These are phyloP conservation scores for Lepus townsendii DNA, from an alignment of 2,797 vertebrate genomes.

Conservation along the genomic window DNA sequence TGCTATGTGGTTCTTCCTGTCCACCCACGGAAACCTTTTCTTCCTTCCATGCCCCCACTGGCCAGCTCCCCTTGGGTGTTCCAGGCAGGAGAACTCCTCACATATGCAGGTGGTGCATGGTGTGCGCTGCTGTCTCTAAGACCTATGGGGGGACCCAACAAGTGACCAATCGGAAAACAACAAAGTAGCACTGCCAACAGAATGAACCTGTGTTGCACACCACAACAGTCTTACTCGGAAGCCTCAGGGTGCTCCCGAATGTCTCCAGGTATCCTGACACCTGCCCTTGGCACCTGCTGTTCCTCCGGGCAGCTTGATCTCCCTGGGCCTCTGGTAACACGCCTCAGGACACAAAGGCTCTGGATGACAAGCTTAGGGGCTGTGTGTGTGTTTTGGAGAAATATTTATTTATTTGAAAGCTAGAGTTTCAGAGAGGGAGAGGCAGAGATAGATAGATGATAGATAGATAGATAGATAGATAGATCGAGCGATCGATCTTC, in stretches of 20 bases:
- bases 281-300: accelerated
- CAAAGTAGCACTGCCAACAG: not conserved
- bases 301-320: not conserved
- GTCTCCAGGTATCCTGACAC: not conserved
- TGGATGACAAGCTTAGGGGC: not conserved
- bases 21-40: not conserved
- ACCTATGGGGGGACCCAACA: not conserved
- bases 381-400: not conserved
- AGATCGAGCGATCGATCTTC: no score
- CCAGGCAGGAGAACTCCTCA: no score
- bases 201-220: not conserved
- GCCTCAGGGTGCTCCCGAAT: not conserved
- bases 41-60: not conserved
- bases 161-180: not conserved
- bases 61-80: not conserved
- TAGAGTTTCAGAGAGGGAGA: no score
- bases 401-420: no score
- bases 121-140: not conserved
- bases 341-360: not conserved
- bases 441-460: no score
- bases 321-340: not conserved
- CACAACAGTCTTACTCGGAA: not conserved
- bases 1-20: not conserved
- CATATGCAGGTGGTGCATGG: not conserved
- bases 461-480: no score